phyloP scores from a whole-genome alignment of 2,797 vertebrate species.

The Otolemur crassicaudatus region DNA sequence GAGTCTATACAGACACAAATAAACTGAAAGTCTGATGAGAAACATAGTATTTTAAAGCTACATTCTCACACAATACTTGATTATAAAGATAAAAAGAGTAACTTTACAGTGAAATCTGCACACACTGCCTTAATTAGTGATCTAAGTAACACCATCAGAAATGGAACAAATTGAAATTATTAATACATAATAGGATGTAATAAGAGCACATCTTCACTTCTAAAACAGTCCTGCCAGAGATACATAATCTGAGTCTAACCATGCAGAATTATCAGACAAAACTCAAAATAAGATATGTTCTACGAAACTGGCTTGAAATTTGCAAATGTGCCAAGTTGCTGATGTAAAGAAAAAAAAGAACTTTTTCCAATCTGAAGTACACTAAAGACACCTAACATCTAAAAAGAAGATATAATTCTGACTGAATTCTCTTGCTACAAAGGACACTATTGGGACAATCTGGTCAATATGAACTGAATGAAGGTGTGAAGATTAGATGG shows the following conservation, averaged over 20 bases:
- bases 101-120: conserved; percentile 10
- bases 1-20: not conserved
- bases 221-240: not conserved
- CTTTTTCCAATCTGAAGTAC: not conserved
- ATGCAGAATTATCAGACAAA: not conserved
- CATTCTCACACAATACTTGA: not conserved
- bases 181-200: not conserved
- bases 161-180: not conserved
- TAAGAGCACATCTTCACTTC: not conserved
- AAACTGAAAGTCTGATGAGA: not conserved
- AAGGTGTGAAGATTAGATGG: not conserved
- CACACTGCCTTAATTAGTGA: not conserved
- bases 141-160: not conserved
- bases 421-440: not conserved
- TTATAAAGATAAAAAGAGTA: not conserved
- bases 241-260: not conserved
- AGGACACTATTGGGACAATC: not conserved
- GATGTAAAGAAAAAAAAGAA: not conserved
- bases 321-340: not conserved
- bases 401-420: not conserved
- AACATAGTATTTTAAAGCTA: conserved; percentile 13
- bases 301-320: not conserved
- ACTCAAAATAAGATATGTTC: not conserved
- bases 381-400: not conserved
- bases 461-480: not conserved